Conservation (phyloP, 2,888 invertebrate species). For the Linnaemya tessellans region DNA sequence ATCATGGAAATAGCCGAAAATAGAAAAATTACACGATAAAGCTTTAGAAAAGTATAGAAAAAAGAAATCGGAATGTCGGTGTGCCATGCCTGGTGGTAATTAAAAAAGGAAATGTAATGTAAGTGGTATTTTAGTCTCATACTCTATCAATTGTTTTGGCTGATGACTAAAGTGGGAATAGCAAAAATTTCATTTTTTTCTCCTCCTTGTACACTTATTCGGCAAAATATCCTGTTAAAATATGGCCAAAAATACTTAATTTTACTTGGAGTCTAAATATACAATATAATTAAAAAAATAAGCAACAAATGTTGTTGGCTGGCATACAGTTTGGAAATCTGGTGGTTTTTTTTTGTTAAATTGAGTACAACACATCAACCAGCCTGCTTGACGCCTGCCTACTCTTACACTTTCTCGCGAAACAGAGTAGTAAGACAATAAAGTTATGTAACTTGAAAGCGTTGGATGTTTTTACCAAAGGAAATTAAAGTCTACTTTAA, state of each 20-base stretch:
- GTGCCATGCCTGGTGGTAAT: slow-evolving; percentile 64
- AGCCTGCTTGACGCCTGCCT: slow-evolving; percentile 21
- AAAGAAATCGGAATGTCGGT: slow-evolving; percentile 9
- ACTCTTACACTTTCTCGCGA: not conserved
- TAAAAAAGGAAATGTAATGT: slow-evolving; percentile 68
- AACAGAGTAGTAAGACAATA: not conserved
- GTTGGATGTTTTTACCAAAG: not conserved
- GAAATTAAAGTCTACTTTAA: slow-evolving; percentile 42
- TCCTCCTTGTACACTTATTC: slow-evolving; percentile 3
- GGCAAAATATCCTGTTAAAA: slow-evolving; percentile 41
- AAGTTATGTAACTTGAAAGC: slow-evolving; percentile 34
- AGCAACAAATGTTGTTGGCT: slow-evolving; percentile 65
- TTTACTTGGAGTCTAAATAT: slow-evolving; percentile 39
- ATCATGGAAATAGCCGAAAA: slow-evolving; percentile 23
- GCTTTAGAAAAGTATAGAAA: not conserved
- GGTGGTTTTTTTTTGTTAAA: slow-evolving; percentile 35
- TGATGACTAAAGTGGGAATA: not conserved
- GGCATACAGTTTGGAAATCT: slow-evolving; percentile 40
- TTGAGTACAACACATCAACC: not conserved
- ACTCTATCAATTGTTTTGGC: not conserved
- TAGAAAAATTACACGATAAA: slow-evolving; percentile 21
- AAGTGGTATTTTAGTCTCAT: slow-evolving; percentile 59
- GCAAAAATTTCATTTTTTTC: slow-evolving; percentile 35
- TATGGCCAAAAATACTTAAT: slow-evolving; percentile 59
- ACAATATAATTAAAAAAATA: slow-evolving; percentile 65